Evolutionary conservation across 1,140 invertebrate species (phyloP), one percentile per base, ranked within the genome.

Genomic region (Arion vulgaris): DNA sequence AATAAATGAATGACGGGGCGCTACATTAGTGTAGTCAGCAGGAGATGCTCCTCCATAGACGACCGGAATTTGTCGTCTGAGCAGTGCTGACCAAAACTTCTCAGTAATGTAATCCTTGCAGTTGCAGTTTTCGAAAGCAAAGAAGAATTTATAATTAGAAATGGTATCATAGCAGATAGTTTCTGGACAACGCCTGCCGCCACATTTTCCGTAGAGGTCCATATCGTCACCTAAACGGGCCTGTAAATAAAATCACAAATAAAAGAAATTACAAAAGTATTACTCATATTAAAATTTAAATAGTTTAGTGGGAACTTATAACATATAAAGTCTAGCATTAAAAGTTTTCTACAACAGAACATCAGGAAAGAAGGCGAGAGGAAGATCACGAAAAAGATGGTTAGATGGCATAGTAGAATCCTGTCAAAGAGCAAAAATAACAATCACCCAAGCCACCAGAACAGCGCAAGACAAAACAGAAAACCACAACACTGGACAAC

Each of bases 91-190:
- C 87, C 89, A 92, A 69, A 91, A 91, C 84, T 92, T 92, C 78
- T 92, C 91, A 11, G 91, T 91, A 28, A 92, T 88, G 83, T 92
- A 92, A 79, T 92, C 91, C 76, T 83, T 82, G 79, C 92, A 92
- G 80, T 90, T 86, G 72, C 87, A 89, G 84, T 92, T 92, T 85
- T 92, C 92, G 84, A 92, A 91, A 28, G 91, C 87, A 19, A 92
- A 80, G 74, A 89, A 99, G 93, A 99, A 99, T 91, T 99, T 99
- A 93, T 99, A 99, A 80, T 97, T 71, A 71, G 77, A 83, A 51
- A 88, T 38, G 7, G 81, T 77, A 41, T 86, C 82, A 5, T 51
- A 73, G 77, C 88, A 88, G 41, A 85, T 84, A 9, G 81, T 86
- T 57, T 88, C 86, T 68, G 75, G 75, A n/a, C 85, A 83, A 1